These are phyloP conservation scores for Mus pahari DNA, from an alignment of 2,113 vertebrate species.

Conservation along the genomic window DNA sequence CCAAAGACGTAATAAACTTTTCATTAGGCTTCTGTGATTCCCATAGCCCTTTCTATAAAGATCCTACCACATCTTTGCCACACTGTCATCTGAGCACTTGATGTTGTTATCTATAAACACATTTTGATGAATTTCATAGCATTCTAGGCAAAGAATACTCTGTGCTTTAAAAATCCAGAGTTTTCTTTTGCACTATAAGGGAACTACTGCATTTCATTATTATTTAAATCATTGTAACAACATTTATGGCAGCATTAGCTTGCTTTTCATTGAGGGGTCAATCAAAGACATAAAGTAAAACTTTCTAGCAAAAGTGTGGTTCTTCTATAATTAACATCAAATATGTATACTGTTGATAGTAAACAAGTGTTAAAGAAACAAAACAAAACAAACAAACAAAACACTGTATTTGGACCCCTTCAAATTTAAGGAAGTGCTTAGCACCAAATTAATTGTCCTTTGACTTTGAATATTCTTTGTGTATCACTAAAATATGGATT, in stretches of 20 bases:
- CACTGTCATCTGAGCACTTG: constrained; percentile 54
- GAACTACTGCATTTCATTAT: constrained; percentile 57
- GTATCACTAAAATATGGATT: background rate
- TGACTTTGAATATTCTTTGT: background rate
- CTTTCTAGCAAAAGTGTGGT: background rate
- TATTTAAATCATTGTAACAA: constrained; percentile 28
- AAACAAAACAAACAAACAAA: background rate
- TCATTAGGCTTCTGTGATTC: constrained; percentile 35
- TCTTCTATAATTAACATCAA: constrained; percentile 38
- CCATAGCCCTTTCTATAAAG: constrained; percentile 26
- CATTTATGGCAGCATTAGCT: constrained; percentile 57
- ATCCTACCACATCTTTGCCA: constrained; percentile 35
- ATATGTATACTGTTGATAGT: background rate
- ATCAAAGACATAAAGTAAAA: constrained; percentile 37
- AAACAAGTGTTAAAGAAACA: background rate
- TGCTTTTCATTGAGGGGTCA: constrained; percentile 61
- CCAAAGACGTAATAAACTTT: background rate
- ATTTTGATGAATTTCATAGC: constrained; percentile 54
- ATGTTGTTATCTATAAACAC: constrained; percentile 56
- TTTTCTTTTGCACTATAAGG: constrained; percentile 47
- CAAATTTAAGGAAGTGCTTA: constrained; percentile 38
- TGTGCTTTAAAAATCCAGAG: constrained; percentile 24
- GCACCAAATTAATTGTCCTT: background rate
- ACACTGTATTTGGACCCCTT: background rate
- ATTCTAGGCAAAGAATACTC: constrained; percentile 39